phyloP scores from a whole-genome alignment of 2,888 invertebrate species.

The Thereva nobilitata region DNA sequence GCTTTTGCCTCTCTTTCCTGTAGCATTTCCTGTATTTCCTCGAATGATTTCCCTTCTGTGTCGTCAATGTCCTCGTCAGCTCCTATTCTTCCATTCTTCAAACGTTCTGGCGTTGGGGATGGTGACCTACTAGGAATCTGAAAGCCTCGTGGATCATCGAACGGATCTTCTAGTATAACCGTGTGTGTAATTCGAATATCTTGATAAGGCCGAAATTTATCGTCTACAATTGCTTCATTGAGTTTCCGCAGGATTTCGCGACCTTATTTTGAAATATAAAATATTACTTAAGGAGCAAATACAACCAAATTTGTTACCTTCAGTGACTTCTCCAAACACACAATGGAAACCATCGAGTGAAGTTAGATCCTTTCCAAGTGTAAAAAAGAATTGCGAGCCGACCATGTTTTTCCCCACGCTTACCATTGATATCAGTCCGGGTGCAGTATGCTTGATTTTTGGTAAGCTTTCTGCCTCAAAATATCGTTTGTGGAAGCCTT shows the following conservation, averaged over 20 bases:
- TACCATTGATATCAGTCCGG: conserved; percentile 91
- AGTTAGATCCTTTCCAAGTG: conserved; percentile 82
- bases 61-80: conserved; percentile 94
- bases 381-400: conserved; percentile 95
- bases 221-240: conserved; percentile 93
- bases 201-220: conserved; percentile 85
- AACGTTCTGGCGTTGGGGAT: conserved; percentile 78
- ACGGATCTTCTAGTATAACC: conserved; percentile 94
- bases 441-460: conserved; percentile 83
- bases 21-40: conserved; percentile 84
- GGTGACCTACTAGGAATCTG: conserved; percentile 84
- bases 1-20: conserved; percentile 94
- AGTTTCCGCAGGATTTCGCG: conserved; percentile 80
- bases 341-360: conserved; percentile 91
- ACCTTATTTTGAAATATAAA: conserved; percentile 42
- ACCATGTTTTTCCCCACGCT: conserved; percentile 89
- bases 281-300: too few species aligned
- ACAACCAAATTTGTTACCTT: conserved; percentile 60
- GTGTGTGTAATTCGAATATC: conserved; percentile 97
- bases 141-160: conserved; percentile 82
- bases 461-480: conserved; percentile 92
- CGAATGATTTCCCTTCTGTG: conserved; percentile 78
- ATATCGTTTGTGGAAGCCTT: conserved; percentile 83
- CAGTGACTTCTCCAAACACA: conserved; percentile 93
- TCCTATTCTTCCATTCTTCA: conserved; percentile 84